phyloP scores from a whole-genome alignment of 2,888 invertebrate species.

The Clusia tigrina region DNA sequence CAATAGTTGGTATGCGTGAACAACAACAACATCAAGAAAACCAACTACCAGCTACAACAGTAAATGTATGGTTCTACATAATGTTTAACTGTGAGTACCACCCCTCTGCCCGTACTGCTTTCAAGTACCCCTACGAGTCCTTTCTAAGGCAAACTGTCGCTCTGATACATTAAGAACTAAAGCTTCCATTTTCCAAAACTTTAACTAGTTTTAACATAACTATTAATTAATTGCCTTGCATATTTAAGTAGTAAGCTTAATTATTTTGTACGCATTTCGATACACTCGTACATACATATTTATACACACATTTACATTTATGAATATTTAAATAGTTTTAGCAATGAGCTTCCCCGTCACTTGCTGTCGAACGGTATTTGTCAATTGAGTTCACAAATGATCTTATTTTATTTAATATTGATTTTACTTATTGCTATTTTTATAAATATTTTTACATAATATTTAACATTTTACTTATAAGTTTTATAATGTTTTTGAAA shows the following conservation, averaged over 20 bases:
- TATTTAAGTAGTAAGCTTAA: not conserved
- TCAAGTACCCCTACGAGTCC: not conserved
- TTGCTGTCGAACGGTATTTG: conserved; percentile 50
- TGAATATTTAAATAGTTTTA: conserved; percentile 9
- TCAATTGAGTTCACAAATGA: conserved; percentile 23
- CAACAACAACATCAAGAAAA: too few species aligned
- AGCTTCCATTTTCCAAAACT: conserved; percentile 22
- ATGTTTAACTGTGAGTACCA: conserved; percentile 45
- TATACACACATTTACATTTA: conserved; percentile 21
- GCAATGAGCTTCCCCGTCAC: conserved; percentile 41
- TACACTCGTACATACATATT: conserved; percentile 11
- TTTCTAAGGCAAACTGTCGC: conserved; percentile 4
- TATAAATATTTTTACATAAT: conserved; percentile 24
- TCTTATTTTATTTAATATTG: conserved; percentile 21
- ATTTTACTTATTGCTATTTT: too few species aligned
- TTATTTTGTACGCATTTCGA: conserved; percentile 25
- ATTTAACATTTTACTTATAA: conserved; percentile 21
- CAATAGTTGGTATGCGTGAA: not conserved
- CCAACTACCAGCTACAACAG: conserved; percentile 34
- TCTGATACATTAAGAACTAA: not conserved
- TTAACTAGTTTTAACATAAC: conserved; percentile 16
- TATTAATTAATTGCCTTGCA: conserved; percentile 9
- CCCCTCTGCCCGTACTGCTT: too few species aligned
- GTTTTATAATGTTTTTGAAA: conserved; percentile 37
- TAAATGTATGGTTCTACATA: conserved; percentile 60